Percentiles rank a stretch among this genome's conserved stretches.
These are phyloP conservation scores for Scytalopus superciliaris DNA, from an alignment of 2,113 vertebrate species.

Conservation along the genomic window DNA sequence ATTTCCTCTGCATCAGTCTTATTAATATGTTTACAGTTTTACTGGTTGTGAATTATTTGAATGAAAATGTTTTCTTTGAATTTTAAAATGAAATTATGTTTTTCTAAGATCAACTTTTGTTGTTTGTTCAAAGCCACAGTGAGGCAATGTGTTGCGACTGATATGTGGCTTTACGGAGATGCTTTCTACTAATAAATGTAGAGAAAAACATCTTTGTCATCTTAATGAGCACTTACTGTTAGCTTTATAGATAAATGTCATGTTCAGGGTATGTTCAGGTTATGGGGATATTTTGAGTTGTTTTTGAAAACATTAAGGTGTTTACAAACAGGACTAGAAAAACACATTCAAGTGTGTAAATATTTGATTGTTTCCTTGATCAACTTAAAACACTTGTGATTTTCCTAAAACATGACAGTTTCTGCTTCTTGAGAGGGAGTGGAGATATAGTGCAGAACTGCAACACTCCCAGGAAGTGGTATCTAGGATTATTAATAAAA, in stretches of 20 bases:
- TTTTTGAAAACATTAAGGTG: not conserved
- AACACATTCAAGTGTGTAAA: not conserved
- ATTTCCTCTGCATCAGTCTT: not conserved
- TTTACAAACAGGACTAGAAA: not conserved
- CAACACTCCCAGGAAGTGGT: not conserved
- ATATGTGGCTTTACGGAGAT: not conserved
- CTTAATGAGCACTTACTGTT: not conserved
- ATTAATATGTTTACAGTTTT: not conserved
- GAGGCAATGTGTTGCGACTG: not conserved
- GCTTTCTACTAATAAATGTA: not conserved
- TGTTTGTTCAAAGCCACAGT: not conserved
- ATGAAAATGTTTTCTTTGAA: not conserved
- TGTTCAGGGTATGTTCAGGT: not conserved
- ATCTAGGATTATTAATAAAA: not conserved
- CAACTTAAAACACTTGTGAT: not conserved
- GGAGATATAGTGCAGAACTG: not conserved
- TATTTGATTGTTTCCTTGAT: not conserved
- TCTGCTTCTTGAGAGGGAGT: not conserved
- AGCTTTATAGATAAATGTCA: not conserved
- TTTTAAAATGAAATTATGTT: not conserved
- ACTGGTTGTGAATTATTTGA: not conserved
- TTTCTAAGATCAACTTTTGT: not conserved
- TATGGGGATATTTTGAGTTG: not conserved
- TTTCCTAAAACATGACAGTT: not conserved
- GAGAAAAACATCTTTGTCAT: not conserved